phyloP scores from a whole-genome alignment of 2,113 vertebrate genomes.

The Ailurus styani region DNA sequence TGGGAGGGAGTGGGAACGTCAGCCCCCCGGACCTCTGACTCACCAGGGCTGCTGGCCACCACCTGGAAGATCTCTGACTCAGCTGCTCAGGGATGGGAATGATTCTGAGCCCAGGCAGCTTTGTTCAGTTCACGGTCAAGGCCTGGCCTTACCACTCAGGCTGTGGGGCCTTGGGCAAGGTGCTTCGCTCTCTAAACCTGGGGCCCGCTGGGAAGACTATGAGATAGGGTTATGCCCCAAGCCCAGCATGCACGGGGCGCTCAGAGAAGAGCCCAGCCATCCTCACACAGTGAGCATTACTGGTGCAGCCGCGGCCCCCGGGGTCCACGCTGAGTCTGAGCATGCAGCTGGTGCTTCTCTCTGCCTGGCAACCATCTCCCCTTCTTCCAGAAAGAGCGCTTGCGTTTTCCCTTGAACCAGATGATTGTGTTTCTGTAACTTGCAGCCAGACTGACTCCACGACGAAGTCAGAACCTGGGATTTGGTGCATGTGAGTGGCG shows the following conservation, averaged over 20 bases:
- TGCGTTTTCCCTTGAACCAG: neutral
- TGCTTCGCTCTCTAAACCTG: neutral
- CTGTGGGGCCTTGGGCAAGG: neutral
- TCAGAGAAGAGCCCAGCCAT: neutral
- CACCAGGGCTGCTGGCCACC: neutral
- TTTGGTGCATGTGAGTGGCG: neutral
- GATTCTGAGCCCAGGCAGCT: neutral
- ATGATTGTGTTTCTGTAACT: neutral
- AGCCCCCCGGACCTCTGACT: neutral
- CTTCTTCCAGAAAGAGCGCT: neutral
- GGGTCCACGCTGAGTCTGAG: neutral
- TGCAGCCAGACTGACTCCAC: neutral
- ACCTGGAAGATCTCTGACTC: neutral
- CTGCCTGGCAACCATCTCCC: neutral
- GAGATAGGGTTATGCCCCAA: accelerated
- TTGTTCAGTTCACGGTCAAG: neutral
- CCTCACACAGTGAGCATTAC: accelerated
- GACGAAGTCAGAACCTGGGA: neutral
- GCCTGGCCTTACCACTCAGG: neutral
- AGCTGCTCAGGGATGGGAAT: neutral
- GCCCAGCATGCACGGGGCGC: neutral
- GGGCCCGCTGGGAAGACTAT: neutral
- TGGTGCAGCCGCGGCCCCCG: neutral
- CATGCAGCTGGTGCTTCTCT: neutral
- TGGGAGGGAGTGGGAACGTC: neutral